A percentile compares a stretch with the other conserved stretches of the same genome.
These are phyloP conservation scores for Umimayanthus kanabou DNA, from an alignment of 92 coral and sea anemone species.

Conservation along the genomic window DNA sequence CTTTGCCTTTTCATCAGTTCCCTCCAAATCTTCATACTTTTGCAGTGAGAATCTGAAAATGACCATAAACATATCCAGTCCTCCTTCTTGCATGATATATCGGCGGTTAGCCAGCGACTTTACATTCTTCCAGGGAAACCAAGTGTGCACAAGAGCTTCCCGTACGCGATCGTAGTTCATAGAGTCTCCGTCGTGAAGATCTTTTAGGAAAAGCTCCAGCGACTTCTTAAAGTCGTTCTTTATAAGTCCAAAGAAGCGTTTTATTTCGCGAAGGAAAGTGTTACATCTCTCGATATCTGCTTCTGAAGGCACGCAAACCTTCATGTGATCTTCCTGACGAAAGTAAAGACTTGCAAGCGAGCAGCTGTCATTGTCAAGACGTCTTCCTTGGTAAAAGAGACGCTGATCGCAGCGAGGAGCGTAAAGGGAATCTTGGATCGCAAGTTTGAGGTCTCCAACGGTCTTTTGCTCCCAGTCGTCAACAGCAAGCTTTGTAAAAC, in stretches of 20 bases:
- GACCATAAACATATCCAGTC: slow-evolving; percentile 36
- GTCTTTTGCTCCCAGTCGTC: slow-evolving; percentile 34
- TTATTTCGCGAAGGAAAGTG: slow-evolving; percentile 26
- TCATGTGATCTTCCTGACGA: slow-evolving; percentile 34
- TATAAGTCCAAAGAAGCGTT: background rate
- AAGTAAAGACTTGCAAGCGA: slow-evolving; percentile 25
- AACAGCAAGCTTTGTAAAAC: background rate
- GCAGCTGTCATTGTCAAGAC: slow-evolving; percentile 5
- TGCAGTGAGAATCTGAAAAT: slow-evolving; percentile 46
- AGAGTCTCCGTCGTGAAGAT: background rate
- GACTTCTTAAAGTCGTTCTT: background rate
- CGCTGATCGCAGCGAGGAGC: slow-evolving; percentile 30
- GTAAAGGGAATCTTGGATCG: slow-evolving; percentile 32
- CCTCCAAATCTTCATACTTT: background rate
- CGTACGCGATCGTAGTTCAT: background rate
- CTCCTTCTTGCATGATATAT: slow-evolving; percentile 46
- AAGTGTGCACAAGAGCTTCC: background rate
- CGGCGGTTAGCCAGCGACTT: slow-evolving; percentile 5
- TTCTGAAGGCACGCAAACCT: slow-evolving; percentile 20
- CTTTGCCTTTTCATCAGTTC: background rate
- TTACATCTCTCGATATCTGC: slow-evolving; percentile 22
- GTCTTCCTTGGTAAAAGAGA: slow-evolving; percentile 15
- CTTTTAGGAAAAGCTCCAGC: background rate
- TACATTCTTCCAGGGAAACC: slow-evolving; percentile 42
- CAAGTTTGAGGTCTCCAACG: slow-evolving; percentile 60